Conservation (phyloP, 2,797 vertebrate genomes). For the Oreochromis mossambicus region DNA sequence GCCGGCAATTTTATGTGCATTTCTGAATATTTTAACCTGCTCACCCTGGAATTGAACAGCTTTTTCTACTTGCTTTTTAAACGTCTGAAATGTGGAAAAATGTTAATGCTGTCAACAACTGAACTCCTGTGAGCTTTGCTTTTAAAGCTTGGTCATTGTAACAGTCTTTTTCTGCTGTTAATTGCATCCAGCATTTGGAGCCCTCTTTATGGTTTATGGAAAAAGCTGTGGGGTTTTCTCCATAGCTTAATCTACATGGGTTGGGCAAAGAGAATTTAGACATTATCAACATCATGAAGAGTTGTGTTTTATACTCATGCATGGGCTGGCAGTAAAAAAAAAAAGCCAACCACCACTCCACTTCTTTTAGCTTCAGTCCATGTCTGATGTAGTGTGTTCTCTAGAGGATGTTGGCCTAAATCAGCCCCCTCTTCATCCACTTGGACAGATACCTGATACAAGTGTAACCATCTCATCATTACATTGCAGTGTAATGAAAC, state of each 20-base stretch:
- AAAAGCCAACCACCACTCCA: neutral
- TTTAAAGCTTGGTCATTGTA: conserved; percentile 21
- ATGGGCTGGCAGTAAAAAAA: neutral
- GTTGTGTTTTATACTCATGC: neutral
- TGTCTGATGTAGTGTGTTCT: conserved; percentile 24
- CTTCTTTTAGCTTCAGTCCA: neutral
- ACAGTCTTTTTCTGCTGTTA: neutral
- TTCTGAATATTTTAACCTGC: conserved; percentile 59
- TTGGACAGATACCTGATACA: conserved; percentile 4
- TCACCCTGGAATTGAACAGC: neutral
- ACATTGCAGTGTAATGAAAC: neutral
- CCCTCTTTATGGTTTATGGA: neutral
- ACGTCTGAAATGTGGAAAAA: conserved; percentile 23
- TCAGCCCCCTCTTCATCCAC: conserved; percentile 7
- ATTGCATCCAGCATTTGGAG: neutral
- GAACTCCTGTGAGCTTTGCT: conserved; percentile 17
- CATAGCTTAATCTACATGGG: neutral
- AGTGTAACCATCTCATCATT: conserved; percentile 1
- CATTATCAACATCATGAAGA: neutral
- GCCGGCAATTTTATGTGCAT: conserved; percentile 49
- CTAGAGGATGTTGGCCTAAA: conserved; percentile 26
- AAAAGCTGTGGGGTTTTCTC: neutral
- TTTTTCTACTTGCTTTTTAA: conserved; percentile 20
- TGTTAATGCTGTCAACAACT: conserved; percentile 7
- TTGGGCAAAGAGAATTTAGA: neutral